Conservation (phyloP, 2,113 vertebrate genomes). For the Thunnus thynnus region DNA sequence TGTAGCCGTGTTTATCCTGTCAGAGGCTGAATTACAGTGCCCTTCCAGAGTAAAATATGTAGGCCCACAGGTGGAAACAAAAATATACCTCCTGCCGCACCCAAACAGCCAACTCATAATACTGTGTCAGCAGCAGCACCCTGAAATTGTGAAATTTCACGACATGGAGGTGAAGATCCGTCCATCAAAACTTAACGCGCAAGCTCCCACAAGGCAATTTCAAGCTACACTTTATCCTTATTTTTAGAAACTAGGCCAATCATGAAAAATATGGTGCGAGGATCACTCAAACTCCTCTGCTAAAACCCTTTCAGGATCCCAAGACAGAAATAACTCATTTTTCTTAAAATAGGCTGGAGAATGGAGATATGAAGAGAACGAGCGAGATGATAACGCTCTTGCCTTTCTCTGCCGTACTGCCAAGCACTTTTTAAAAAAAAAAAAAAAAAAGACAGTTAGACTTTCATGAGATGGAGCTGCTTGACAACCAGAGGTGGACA, state of each 20-base stretch:
- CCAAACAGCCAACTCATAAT: slow-evolving; percentile 58
- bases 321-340: slow-evolving; percentile 59
- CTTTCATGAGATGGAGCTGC: slow-evolving; percentile 17
- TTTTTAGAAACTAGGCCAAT: slow-evolving; percentile 70
- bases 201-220: slow-evolving; percentile 18
- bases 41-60: slow-evolving; percentile 44
- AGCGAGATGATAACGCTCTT: slow-evolving; percentile 40
- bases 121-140: slow-evolving; percentile 53
- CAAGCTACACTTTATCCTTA: slow-evolving; percentile 46
- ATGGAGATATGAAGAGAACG: slow-evolving; percentile 26
- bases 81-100: slow-evolving; percentile 73
- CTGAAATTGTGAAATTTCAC: slow-evolving; percentile 64
- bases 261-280: slow-evolving; percentile 49
- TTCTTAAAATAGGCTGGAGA: slow-evolving; percentile 62
- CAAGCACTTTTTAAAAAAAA: background rate
- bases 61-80: slow-evolving; percentile 72
- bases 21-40: slow-evolving; percentile 57
- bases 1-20: slow-evolving; percentile 46
- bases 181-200: slow-evolving; percentile 8
- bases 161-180: slow-evolving; percentile 27
- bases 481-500: slow-evolving; percentile 16
- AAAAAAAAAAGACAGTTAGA: background rate
- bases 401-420: slow-evolving; percentile 1
- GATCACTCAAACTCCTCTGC: slow-evolving; percentile 48
- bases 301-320: slow-evolving; percentile 51